phyloP scores from a whole-genome alignment of 2,113 vertebrate species.

The Ceratotherium simum region DNA sequence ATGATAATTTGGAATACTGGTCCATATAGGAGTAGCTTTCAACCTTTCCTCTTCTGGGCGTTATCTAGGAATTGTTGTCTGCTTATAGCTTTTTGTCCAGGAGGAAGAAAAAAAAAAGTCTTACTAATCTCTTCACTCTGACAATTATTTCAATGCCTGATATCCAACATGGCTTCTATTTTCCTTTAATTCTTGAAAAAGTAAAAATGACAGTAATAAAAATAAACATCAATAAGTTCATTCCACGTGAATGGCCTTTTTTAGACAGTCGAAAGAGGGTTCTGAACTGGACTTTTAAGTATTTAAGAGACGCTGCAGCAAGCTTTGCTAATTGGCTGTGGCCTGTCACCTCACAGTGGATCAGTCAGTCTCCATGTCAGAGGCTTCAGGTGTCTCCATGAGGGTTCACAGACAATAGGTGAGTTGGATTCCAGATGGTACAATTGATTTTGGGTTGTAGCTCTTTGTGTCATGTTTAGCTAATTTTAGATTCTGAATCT shows the following conservation, averaged over 20 bases:
- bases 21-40: neutral
- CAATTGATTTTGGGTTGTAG: constrained; percentile 20
- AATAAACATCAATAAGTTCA: constrained; percentile 35
- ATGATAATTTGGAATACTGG: neutral
- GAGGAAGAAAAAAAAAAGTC: neutral
- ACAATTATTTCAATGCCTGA: neutral
- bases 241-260: neutral
- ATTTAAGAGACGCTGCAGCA: neutral
- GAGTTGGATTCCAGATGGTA: neutral
- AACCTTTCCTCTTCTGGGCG: rapidly evolving
- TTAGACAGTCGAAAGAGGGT: neutral
- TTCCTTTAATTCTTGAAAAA: constrained; percentile 53
- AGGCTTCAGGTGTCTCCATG: neutral
- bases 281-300: neutral
- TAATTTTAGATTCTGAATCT: constrained; percentile 4
- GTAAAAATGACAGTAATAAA: constrained; percentile 50
- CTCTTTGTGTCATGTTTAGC: neutral
- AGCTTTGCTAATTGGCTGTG: constrained; percentile 38
- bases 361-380: neutral
- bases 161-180: constrained; percentile 44
- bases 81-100: neutral
- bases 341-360: neutral
- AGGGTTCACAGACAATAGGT: neutral
- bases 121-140: neutral
- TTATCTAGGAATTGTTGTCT: neutral